These are phyloP conservation scores for Schmidtea mediterranea DNA, from an alignment of 1,140 invertebrate species.

Conservation along the genomic window DNA sequence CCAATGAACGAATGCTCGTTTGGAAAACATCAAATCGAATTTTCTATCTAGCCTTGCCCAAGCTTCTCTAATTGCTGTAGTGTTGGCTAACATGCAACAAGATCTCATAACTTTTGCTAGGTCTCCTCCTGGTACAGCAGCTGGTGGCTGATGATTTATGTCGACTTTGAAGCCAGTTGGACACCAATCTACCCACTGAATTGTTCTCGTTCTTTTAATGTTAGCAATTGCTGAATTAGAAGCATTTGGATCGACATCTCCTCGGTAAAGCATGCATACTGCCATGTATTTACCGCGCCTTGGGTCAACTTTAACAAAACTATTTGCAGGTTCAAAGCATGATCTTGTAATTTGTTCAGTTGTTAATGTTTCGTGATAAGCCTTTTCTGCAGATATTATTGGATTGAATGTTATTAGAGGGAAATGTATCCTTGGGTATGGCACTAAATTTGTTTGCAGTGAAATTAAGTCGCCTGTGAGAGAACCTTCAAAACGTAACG, in stretches of 20 bases:
- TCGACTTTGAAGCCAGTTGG: conserved; percentile 32
- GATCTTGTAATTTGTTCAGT: conserved; percentile 45
- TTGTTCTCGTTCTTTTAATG: background rate
- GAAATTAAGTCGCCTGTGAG: conserved; percentile 46
- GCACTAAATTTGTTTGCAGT: conserved; percentile 24
- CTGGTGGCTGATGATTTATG: conserved; percentile 16
- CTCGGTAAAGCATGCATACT: conserved; percentile 52
- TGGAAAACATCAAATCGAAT: conserved; percentile 9
- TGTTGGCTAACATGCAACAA: conserved; percentile 47
- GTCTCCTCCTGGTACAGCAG: conserved; percentile 17
- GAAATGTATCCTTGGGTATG: conserved; percentile 43
- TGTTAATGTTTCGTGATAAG: conserved; percentile 48
- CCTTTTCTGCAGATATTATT: conserved; percentile 52
- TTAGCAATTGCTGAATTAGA: background rate
- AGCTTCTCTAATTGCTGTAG: conserved; percentile 43
- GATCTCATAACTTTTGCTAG: conserved; percentile 22
- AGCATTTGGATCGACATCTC: conserved; percentile 35
- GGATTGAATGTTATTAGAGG: conserved; percentile 33
- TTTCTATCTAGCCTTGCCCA: conserved; percentile 15
- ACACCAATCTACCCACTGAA: conserved; percentile 12
- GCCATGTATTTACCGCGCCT: conserved; percentile 45
- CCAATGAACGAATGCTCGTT: conserved; percentile 10
- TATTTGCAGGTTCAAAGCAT: conserved; percentile 51
- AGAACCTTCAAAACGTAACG: conserved; percentile 50
- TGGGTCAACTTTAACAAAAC: conserved; percentile 44